Evolutionary conservation across 2,888 invertebrate species (phyloP), one percentile per base, ranked within the genome.

Genomic region (Prostheceraeus crozeri): DNA sequence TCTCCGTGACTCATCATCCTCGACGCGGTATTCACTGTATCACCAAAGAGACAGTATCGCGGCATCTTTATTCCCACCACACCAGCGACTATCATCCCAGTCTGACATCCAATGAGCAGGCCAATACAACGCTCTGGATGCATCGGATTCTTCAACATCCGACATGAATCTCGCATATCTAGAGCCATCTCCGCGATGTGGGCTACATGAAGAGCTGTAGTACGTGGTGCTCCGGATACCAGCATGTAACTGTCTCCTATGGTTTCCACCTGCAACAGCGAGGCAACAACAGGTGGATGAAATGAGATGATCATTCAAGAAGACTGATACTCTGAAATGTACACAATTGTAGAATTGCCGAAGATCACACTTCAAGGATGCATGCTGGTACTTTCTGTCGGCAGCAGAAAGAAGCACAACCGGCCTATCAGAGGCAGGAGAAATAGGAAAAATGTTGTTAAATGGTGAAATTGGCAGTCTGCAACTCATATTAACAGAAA

Each of bases 181-280:
- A 93, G 78, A 0, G 91, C 91, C 91, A 94, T 93, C 72, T 78
- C 74, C 46, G 73, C 68, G 23, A 76, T 73, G 59, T 72, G 71
- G 73, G 89, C 86, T 0, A 91, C 90, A 72, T 96, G 94, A 71
- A 89, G 86, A 56, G 81, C 81, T 71, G 89, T 87, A 68, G 86
- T 85, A 67, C 87, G 86, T 0, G 93, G 93, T 0, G 91, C 91
- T 0, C 94, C 94, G 0, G 89, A 87, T 1, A 94, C 94, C 0
- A 93, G 89, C 93, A 96, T 93, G 74, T 94, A 96, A 0, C 94
- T 93, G 72, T 96, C 94, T 0, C 94, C 93, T 66, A 94, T 93
- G 0, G 94, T 94, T 79, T 94, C 94, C 35, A 90, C 89, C 59
- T 59, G 33, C 2, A 8, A 8, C 6, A 6, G 10, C 6, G 8